Conservation (phyloP, 1,140 invertebrate species). For the Melitaea cinxia region DNA sequence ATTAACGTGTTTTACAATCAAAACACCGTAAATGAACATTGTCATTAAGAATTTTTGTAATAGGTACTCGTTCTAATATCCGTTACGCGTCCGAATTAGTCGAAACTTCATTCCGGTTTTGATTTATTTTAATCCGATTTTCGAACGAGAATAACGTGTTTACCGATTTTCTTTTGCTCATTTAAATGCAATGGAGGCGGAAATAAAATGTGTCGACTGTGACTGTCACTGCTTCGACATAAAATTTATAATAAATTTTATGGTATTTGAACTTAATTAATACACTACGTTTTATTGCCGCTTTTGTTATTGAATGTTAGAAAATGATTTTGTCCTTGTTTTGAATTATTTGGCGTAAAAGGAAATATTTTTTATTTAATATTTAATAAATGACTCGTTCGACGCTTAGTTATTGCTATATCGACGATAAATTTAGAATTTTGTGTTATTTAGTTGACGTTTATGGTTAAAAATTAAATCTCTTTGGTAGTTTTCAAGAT, state of each 20-base stretch:
- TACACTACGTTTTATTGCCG: neutral
- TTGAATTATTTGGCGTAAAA: too few relatives aligned
- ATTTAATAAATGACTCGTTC: too few relatives aligned
- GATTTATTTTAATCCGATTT: slow-evolving; percentile 24
- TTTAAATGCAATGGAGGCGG: slow-evolving; percentile 4
- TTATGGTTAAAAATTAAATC: too few relatives aligned
- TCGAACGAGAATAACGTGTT: slow-evolving; percentile 10
- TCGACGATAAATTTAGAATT: too few relatives aligned
- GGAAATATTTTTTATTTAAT: too few relatives aligned
- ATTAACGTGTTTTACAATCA: slow-evolving; percentile 8
- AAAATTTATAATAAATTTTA: slow-evolving; percentile 20
- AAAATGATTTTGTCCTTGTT: neutral
- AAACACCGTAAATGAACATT: slow-evolving; percentile 18
- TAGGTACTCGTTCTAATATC: neutral
- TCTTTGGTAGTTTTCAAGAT: too few relatives aligned
- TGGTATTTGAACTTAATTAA: slow-evolving; percentile 20
- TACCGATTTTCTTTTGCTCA: slow-evolving; percentile 1
- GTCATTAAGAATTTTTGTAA: slow-evolving; percentile 15
- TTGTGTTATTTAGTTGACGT: too few relatives aligned
- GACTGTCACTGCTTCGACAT: slow-evolving; percentile 19
- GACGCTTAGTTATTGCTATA: too few relatives aligned
- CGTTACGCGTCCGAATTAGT: slow-evolving; percentile 10
- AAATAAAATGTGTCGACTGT: slow-evolving; percentile 34
- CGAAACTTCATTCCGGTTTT: slow-evolving; percentile 14
- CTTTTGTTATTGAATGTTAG: neutral